phyloP scores from a whole-genome alignment of 2,888 invertebrate genomes.

The Eilema griseolum region DNA sequence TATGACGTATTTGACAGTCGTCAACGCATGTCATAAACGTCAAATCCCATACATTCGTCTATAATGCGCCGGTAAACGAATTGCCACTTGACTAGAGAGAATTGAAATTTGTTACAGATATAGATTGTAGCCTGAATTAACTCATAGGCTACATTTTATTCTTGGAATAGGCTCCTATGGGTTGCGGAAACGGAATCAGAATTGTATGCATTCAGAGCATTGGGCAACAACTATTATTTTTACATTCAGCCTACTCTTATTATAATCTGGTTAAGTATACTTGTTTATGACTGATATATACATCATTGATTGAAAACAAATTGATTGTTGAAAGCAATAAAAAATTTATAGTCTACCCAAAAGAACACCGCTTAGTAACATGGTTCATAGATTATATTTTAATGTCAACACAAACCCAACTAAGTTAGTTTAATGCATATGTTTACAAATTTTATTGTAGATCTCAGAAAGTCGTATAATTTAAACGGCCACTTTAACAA shows the following conservation, averaged over 20 bases:
- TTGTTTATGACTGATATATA: background rate
- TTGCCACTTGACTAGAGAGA: too few relatives aligned
- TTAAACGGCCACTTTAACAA: constrained; percentile 28
- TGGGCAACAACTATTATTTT: background rate
- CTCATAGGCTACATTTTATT: too few relatives aligned
- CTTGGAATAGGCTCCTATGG: too few relatives aligned
- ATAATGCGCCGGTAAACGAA: too few relatives aligned
- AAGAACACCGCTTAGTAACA: constrained; percentile 1
- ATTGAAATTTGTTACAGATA: too few relatives aligned
- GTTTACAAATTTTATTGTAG: constrained; percentile 20
- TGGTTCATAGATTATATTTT: constrained; percentile 13
- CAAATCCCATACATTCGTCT: too few relatives aligned
- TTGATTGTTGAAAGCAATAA: constrained; percentile 19
- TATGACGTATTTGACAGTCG: too few relatives aligned
- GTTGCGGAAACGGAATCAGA: too few relatives aligned
- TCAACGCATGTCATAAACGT: too few relatives aligned
- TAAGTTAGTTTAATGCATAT: constrained; percentile 17
- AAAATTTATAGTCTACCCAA: constrained; percentile 1
- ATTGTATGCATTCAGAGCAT: too few relatives aligned
- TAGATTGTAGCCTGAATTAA: too few relatives aligned
- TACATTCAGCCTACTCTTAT: background rate
- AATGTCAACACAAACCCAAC: constrained; percentile 15
- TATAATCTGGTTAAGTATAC: background rate
- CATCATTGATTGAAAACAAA: background rate
- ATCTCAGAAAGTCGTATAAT: constrained; percentile 22